phyloP scores from a whole-genome alignment of 1,140 invertebrate species.

The Drosophila bocki region DNA sequence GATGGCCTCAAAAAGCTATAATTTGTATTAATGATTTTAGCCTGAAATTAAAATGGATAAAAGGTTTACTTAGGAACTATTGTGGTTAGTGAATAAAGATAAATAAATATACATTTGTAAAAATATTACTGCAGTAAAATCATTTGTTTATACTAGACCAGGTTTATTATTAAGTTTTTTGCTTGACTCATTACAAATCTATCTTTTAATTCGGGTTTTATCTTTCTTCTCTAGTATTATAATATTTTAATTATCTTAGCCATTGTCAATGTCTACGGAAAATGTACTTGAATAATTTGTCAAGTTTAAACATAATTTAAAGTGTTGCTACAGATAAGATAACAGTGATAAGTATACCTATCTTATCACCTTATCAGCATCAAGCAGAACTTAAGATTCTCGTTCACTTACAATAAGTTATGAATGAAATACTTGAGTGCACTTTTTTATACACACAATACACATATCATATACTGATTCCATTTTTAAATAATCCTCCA shows the following conservation, averaged over 20 bases:
- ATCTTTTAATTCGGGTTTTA: no score
- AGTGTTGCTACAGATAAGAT: background rate
- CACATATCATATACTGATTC: no score
- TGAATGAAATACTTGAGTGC: constrained; percentile 1
- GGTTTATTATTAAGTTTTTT: background rate
- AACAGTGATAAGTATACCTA: background rate
- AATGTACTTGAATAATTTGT: background rate
- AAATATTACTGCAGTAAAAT: no score
- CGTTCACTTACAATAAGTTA: background rate
- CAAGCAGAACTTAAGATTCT: background rate
- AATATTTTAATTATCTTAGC: background rate
- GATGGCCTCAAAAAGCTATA: constrained; percentile 5
- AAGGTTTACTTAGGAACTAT: background rate
- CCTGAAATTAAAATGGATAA: background rate
- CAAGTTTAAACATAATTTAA: constrained; percentile 7
- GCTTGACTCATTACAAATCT: background rate
- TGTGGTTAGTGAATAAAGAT: background rate
- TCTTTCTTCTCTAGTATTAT: background rate
- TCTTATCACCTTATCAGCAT: background rate
- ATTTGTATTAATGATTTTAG: background rate
- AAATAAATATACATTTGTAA: background rate
- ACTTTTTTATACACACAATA: background rate
- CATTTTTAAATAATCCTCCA: background rate
- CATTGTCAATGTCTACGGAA: background rate
- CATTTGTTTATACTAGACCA: background rate